A percentile compares a stretch with the other conserved stretches of the same genome.
Evolutionary conservation across 2,888 invertebrate genomes (phyloP).

Genomic region (Temnothorax unifasciatus): DNA sequence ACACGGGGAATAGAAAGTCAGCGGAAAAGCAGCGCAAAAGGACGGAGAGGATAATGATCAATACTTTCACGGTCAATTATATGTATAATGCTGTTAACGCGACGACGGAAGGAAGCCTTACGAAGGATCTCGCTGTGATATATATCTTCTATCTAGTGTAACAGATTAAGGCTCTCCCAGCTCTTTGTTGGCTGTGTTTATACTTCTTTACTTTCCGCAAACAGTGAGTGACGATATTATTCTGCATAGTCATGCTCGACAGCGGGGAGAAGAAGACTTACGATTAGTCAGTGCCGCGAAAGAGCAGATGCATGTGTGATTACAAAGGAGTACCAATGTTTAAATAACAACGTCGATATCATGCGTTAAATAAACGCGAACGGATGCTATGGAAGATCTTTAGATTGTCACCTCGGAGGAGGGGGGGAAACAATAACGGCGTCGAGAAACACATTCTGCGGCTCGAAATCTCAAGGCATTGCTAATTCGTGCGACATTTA

Average conservation of each 20-base stretch:
- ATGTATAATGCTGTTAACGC: conserved; percentile 73
- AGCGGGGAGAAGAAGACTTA: neutral
- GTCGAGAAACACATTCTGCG: neutral
- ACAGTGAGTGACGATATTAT: neutral
- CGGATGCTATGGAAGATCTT: neutral
- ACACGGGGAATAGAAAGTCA: neutral
- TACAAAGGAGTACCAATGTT: neutral
- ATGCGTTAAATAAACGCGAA: neutral
- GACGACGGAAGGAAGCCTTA: conserved; percentile 78
- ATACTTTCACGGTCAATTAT: conserved; percentile 79
- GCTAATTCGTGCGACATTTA: neutral
- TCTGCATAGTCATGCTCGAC: conserved; percentile 7
- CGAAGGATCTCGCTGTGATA: conserved; percentile 28
- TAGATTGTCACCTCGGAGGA: neutral
- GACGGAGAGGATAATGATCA: conserved; percentile 71
- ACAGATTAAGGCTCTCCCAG: conserved; percentile 18
- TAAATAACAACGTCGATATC: neutral
- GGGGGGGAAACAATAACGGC: neutral
- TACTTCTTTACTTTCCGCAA: neutral
- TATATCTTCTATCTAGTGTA: neutral
- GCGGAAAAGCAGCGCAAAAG: neutral
- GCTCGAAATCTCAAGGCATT: neutral
- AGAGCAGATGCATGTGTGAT: neutral
- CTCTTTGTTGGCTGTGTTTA: neutral
- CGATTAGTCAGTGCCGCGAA: neutral